Conservation (phyloP, 2,113 vertebrate species). For the Eulacestoma nigropectus region DNA sequence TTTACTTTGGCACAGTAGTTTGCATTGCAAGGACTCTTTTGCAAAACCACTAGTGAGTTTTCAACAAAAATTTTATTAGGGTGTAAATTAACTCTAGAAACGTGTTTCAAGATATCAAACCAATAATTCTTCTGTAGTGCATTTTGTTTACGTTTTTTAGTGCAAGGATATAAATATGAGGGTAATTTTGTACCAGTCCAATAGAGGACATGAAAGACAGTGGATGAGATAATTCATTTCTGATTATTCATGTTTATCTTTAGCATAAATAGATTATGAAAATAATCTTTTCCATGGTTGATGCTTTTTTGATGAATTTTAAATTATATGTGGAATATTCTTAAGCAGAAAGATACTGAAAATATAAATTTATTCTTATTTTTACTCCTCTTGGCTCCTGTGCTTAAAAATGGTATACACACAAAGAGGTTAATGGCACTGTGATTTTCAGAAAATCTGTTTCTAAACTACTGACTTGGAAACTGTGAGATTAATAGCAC, state of each 20-base stretch:
- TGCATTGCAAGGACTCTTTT: neutral
- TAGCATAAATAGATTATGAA: neutral
- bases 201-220: neutral
- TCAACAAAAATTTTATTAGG: neutral
- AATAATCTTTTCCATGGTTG: neutral
- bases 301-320: neutral
- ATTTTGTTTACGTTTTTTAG: neutral
- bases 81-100: neutral
- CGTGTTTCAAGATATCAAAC: neutral
- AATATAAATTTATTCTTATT: neutral
- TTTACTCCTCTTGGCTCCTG: neutral
- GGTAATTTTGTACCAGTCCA: neutral
- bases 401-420: neutral
- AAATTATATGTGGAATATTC: neutral
- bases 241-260: neutral
- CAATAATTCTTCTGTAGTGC: neutral
- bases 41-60: neutral
- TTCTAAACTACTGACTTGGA: conserved; percentile 26
- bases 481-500: conserved; percentile 32
- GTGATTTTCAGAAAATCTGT: neutral
- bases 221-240: neutral
- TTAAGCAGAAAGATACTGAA: neutral
- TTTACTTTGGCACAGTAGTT: neutral
- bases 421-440: neutral
- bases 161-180: neutral